These are phyloP conservation scores for Tribolium castaneum DNA, from an alignment of 1,140 invertebrate species.

Conservation along the genomic window DNA sequence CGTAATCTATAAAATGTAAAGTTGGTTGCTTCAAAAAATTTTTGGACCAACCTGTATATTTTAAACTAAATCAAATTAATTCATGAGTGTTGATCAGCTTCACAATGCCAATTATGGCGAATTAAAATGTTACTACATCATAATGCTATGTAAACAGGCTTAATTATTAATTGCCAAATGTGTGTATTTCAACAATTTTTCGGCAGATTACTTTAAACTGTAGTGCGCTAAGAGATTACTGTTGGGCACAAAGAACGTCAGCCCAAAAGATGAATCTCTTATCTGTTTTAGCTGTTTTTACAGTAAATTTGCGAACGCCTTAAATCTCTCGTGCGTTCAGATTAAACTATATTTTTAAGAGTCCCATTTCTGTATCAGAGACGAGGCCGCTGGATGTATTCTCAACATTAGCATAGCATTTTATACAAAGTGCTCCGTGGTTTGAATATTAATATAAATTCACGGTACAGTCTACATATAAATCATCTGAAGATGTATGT, in stretches of 20 bases:
- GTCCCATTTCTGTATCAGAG: slow-evolving; percentile 15
- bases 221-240: background rate
- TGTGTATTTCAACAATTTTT: too few relatives aligned
- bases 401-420: slow-evolving; percentile 55
- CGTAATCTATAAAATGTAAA: too few relatives aligned
- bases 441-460: slow-evolving; percentile 55
- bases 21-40: too few relatives aligned
- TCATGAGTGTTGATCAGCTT: too few relatives aligned
- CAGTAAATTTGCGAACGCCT: slow-evolving; percentile 47
- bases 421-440: slow-evolving; percentile 55
- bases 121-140: too few relatives aligned
- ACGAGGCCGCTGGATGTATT: slow-evolving; percentile 45
- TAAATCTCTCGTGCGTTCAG: slow-evolving; percentile 43
- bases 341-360: slow-evolving; percentile 46
- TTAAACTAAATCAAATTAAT: too few relatives aligned
- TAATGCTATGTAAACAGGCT: too few relatives aligned
- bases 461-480: slow-evolving; percentile 45
- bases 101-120: too few relatives aligned
- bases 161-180: too few relatives aligned
- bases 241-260: background rate
- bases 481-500: slow-evolving; percentile 50
- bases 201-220: background rate
- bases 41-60: too few relatives aligned
- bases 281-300: slow-evolving; percentile 45
- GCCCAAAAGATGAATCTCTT: slow-evolving; percentile 37